These are phyloP conservation scores for Anolis carolinensis DNA, from an alignment of 2,113 vertebrate species.

Conservation along the genomic window DNA sequence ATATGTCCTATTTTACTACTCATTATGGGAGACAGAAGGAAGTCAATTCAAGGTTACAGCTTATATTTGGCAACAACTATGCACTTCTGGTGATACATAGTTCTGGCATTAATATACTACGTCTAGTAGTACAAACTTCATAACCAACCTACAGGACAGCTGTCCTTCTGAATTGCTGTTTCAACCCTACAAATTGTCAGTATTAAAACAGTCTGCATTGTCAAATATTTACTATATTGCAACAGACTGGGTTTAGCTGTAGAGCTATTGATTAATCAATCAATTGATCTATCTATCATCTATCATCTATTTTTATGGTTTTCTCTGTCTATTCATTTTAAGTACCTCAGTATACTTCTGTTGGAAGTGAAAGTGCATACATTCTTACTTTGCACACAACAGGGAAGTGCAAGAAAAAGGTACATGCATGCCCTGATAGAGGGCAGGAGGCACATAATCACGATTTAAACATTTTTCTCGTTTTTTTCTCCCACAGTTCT, in stretches of 20 bases:
- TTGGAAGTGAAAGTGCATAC: not conserved
- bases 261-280: too few relatives aligned
- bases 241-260: not conserved
- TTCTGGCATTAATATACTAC: not conserved
- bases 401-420: not conserved
- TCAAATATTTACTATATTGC: not conserved
- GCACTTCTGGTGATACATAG: not conserved
- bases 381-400: not conserved
- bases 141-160: not conserved
- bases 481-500: not conserved
- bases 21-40: not conserved
- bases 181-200: not conserved
- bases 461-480: not conserved
- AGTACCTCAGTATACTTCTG: not conserved
- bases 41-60: not conserved
- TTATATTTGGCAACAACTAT: not conserved
- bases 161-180: not conserved
- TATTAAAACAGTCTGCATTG: not conserved
- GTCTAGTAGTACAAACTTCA: not conserved
- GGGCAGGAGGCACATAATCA: not conserved
- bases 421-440: not conserved
- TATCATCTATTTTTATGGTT: too few relatives aligned
- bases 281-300: too few relatives aligned
- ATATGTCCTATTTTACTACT: not conserved
- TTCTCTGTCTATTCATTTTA: not conserved